A percentile compares a stretch with the other conserved stretches of the same genome.
phyloP scores from a whole-genome alignment of 2,113 vertebrate genomes.

The Xiphias gladius region DNA sequence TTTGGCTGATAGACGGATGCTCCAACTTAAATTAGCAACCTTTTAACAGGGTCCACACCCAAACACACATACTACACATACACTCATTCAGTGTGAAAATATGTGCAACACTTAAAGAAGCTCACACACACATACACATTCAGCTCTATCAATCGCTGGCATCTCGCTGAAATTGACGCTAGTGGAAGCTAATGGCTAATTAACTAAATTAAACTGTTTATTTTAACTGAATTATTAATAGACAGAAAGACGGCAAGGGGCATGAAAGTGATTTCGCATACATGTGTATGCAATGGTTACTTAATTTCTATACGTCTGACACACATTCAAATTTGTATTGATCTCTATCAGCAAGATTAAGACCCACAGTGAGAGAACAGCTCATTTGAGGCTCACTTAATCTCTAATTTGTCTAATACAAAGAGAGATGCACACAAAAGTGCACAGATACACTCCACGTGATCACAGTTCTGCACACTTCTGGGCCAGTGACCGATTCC shows the following conservation, averaged over 20 bases:
- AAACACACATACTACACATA: slow-evolving; percentile 3
- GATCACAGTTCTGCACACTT: slow-evolving; percentile 76
- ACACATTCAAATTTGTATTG: slow-evolving; percentile 27
- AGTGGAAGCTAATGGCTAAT: slow-evolving; percentile 43
- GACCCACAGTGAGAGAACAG: slow-evolving; percentile 7
- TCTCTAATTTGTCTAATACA: slow-evolving; percentile 83
- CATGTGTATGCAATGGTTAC: neutral
- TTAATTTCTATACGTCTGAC: slow-evolving; percentile 17
- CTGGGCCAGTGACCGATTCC: slow-evolving; percentile 81
- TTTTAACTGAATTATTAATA: slow-evolving; percentile 44
- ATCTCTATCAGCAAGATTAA: slow-evolving; percentile 15
- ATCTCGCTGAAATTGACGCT: slow-evolving; percentile 9
- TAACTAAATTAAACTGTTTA: slow-evolving; percentile 29
- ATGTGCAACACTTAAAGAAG: neutral
- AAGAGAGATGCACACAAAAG: slow-evolving; percentile 78
- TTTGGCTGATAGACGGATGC: slow-evolving; percentile 56
- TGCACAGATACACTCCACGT: slow-evolving; percentile 40
- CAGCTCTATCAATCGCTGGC: slow-evolving; percentile 2
- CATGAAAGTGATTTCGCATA: neutral
- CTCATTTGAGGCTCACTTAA: slow-evolving; percentile 73
- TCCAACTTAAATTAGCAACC: slow-evolving; percentile 44
- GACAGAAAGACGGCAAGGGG: slow-evolving; percentile 16
- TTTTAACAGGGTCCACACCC: slow-evolving; percentile 42
- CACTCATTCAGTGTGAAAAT: neutral
- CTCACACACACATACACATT: neutral